Base-by-base conservation (phyloP, 1,140 invertebrate genomes). In the Elymnias hypermnestra region DNA sequence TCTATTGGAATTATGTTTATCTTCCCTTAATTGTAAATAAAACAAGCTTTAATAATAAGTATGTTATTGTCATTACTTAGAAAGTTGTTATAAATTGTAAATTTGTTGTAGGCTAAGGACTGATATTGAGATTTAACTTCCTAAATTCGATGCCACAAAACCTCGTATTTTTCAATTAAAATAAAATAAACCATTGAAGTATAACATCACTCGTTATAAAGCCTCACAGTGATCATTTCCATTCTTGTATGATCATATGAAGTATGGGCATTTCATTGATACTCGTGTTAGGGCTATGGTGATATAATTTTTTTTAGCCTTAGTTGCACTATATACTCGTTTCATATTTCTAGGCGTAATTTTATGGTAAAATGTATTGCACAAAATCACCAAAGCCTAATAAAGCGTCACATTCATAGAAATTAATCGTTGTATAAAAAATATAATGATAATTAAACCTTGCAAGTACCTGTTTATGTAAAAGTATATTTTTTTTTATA, bases 1-100 rank as follows among this genome's bases (percentile, higher is more conserved):
- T 71, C 46, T 72, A 72, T 61, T 38, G 41, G 53, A 62, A 57
- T 73, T 56, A 59, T 55, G 61, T 74, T 63, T 44, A 53, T 57
- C 47, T 44, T 55, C 45, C 63, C 33, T 46, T 63, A 63, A 42
- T 50, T 72, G 61, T 77, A 76, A 64, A 74, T 77, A 78, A 69
- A 70, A 55, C 63, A 72, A 79, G 78, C 78, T 83, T 83, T 83
- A 83, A 79, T 55, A 44, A 67, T 77, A 79, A 78, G 74, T 77
- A 72, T 59, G 61, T 70, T 71, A 67, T 58, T 50, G 58, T 64
- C 13, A 15, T 33, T 67, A 63, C 60, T 55, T 79, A 75, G 65
- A 52, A 39, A 69, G 74, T 74, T 83, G 76, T 83, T 83, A 75
- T 60, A 54, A 63, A 66, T 50, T 77, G 73, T 83, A 79, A 68